Base-by-base conservation (phyloP, 1,140 invertebrate species). In the Hetaerina americana region DNA sequence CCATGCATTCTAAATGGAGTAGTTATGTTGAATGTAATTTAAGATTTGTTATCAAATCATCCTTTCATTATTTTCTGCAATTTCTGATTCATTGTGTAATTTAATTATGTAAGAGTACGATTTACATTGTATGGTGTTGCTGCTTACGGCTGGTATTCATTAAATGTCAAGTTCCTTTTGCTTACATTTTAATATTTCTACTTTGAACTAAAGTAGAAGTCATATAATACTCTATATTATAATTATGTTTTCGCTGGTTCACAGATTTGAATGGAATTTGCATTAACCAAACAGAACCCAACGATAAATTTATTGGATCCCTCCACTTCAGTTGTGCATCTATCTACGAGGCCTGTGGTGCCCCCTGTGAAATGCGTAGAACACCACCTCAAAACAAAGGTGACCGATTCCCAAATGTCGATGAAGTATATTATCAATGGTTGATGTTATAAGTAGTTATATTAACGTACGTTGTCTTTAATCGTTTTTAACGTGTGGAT, bases 301-400 rank as follows among this genome's bases (percentile, higher is more conserved):
- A 57, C 40, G 40, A 57, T 57, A 57, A 57, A n/a, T 57, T n/a
- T 5, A 2, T 57, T 12, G 40, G 40, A 57, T 5, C 40, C 40
- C 40, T 57, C 40, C 40, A 57, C 40, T 57, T 57, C 15, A 31
- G 27, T 49, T 71, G 26, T n/a, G 31, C 66, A 12, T 27, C 28
- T 57, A 69, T 1, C 57, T 18, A 71, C 66, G 27, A 66, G 29
- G 68, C 71, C 66, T 24, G 71, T 72, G 70, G 70, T 66, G 70
- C 71, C 76, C 75, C 76, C 76, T 81, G 77, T 81, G 81, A 82
- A 72, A 82, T 82, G 81, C 80, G 81, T 75, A 81, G 79, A 67
- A 81, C 81, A 80, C 79, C 80, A 79, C 79, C 79, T 74, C 79
- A 81, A 75, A 81, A 80, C 78, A 81, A 82, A 81, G 78, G 81